Base-by-base conservation (phyloP, 1,140 invertebrate genomes). In the Lordiphosa mommai region DNA sequence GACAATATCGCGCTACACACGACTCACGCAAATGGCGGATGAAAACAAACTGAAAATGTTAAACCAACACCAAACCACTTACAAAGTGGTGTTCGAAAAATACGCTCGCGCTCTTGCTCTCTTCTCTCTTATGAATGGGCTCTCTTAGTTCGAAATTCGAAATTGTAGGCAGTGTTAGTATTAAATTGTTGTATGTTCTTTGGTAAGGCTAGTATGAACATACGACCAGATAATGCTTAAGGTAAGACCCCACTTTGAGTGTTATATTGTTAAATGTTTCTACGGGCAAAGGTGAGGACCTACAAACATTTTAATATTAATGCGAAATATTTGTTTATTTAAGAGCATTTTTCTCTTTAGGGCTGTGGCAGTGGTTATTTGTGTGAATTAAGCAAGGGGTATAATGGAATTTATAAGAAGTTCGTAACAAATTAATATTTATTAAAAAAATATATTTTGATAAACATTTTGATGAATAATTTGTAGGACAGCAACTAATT, bases 1-100 rank as follows among this genome's bases (percentile, higher is more conserved):
- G 53, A 51, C 49, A 23, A 36, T 34, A 52, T 50, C 36, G 61
- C 67, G 44, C 33, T 52, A 16, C 52, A 46, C 56, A 67, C 76
- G 57, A 58, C 76, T 57, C 14, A 60, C 67, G 51, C 47, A 48
- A 37, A 36, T 16, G 57, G 47, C 58, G 66, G 55, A 68, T 58
- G 41, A 53, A 76, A 72, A 80, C 69, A 69, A 73, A 69, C 73
- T 82, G 46, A 71, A 63, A 27, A 12, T 10, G 29, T 43, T 23
- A 29, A 36, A 51, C 50, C 14, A 16, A 16, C 13, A 17, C 44
- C 14, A 41, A 44, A 23, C 3, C 23, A 6, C 14, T 34, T n/a
- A 2, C 5, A 9, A 12, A 3, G 13, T 13, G 9, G 7, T 23
- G 23, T 30, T 46, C 12, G 23, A 23, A 14, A 60, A 36, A 8